phyloP scores from a whole-genome alignment of 2,797 vertebrate genomes.

The Paedocypris micromegethes region DNA sequence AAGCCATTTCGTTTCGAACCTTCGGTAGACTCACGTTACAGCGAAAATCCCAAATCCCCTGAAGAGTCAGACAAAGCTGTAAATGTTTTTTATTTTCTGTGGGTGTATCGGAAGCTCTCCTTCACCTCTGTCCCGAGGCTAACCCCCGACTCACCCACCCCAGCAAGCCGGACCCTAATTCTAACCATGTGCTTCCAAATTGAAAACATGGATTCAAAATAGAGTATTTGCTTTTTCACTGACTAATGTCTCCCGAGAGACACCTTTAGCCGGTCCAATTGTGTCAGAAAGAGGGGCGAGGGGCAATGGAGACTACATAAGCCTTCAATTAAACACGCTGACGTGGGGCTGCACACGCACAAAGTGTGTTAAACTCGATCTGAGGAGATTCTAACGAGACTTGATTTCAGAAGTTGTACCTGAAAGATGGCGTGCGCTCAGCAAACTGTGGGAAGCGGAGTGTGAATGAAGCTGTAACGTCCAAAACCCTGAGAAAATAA shows the following conservation, averaged over 20 bases:
- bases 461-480: conserved; percentile 27
- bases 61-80: conserved; percentile 4
- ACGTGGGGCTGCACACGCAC: conserved; percentile 37
- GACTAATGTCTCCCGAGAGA: conserved; percentile 76
- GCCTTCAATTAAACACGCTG: conserved; percentile 40
- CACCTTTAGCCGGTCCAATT: conserved; percentile 66
- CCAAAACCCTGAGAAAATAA: conserved; percentile 22
- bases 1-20: no score
- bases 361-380: conserved; percentile 31
- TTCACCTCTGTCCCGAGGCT: conserved; percentile 70
- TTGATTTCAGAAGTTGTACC: conserved; percentile 18
- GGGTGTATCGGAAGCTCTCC: conserved; percentile 55
- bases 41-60: neutral
- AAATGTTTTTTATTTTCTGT: conserved; percentile 40
- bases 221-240: conserved; percentile 77
- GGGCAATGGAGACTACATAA: conserved; percentile 57
- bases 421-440: neutral
- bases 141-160: conserved; percentile 73
- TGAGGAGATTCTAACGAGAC: conserved; percentile 4
- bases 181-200: conserved; percentile 78
- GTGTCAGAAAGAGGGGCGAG: conserved; percentile 63
- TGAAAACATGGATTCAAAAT: conserved; percentile 78
- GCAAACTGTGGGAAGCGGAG: conserved; percentile 27
- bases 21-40: neutral
- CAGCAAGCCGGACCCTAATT: conserved; percentile 80